Conservation (phyloP, 1,140 invertebrate species). For the Macrobrachium nipponense region DNA sequence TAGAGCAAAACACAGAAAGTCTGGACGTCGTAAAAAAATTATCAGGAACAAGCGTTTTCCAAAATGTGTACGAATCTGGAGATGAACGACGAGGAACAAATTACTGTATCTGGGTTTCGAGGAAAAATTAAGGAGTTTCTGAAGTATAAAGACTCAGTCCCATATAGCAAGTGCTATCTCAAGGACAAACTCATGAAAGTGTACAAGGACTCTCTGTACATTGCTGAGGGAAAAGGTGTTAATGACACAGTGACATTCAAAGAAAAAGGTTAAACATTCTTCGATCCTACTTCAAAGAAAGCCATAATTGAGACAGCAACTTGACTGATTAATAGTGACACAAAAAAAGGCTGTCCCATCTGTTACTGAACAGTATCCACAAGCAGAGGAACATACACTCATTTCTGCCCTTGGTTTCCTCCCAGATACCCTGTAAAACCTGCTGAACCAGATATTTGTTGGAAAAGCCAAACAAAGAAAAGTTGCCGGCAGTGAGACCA, state of each 20-base stretch:
- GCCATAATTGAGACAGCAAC: conserved; percentile 31
- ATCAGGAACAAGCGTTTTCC: conserved; percentile 38
- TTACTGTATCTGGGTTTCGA: conserved; percentile 13
- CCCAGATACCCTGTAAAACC: background rate
- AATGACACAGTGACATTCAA: conserved; percentile 29
- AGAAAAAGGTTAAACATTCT: conserved; percentile 13
- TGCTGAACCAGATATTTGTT: conserved; percentile 25
- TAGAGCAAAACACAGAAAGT: too few relatives aligned
- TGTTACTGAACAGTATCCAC: conserved; percentile 24
- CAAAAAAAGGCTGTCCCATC: conserved; percentile 4
- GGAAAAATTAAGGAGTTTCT: conserved; percentile 25
- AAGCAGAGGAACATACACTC: conserved; percentile 3
- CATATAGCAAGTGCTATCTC: conserved; percentile 11
- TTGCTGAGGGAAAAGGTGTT: conserved; percentile 18
- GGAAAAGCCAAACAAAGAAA: conserved; percentile 6
- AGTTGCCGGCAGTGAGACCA: conserved; percentile 24
- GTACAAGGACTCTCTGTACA: conserved; percentile 11
- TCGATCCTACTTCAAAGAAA: conserved; percentile 16
- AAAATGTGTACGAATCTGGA: conserved; percentile 30
- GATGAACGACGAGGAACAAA: conserved; percentile 43
- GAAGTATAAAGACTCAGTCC: background rate
- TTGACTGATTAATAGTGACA: conserved; percentile 12
- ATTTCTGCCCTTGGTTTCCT: conserved; percentile 1
- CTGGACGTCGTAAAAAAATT: conserved; percentile 18
- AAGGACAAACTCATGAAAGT: conserved; percentile 7